Base-by-base conservation (phyloP, 2,888 invertebrate species). In the Platyscelio sp. region DNA sequence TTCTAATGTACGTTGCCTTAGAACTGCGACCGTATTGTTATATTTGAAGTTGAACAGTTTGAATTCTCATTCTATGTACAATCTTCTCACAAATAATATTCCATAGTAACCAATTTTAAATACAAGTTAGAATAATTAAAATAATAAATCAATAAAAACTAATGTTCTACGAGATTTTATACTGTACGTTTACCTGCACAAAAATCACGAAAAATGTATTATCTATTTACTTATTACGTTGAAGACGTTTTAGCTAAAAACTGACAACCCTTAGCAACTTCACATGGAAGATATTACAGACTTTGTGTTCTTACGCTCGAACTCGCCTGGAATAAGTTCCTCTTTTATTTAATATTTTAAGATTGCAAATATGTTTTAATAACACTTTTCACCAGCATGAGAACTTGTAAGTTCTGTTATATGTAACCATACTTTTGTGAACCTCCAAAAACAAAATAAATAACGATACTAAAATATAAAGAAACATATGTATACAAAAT, bases 281-380 rank as follows among this genome's bases (percentile, higher is more conserved):
- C 33, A 58, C 49, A 43, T 78, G 83, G 83, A 84, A 84, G 84
- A 84, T 75, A 79, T 79, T 75, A 79, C 84, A 79, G 79, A 76
- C 78, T 83, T 83, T 78, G 54, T 68, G 54, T 78, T 79, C 72
- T 56, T 74, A 60, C 67, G 71, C 63, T 76, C 67, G 68, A 83
- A 70, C 71, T 68, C 63, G 83, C 63, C 83, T 74, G 77, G 51
- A 83, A 78, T 65, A 72, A 70, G 70, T 82, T 65, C 82, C 78
- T 67, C 24, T 33, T 40, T 46, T 46, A n/a, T 61, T 72, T 20
- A 43, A 60, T 56, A 61, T 20, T 4, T 9, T 63, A 40, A 38
- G 18, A 9, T 74, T 46, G 43, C 67, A 43, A 74, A 67, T 43
- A 51, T 60, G 65, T 38, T 54, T 29, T 58, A 79, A 79, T 56